Evolutionary conservation across 2,797 vertebrate genomes (phyloP), one percentile per base, ranked within the genome.

Genomic region (Tadarida brasiliensis): DNA sequence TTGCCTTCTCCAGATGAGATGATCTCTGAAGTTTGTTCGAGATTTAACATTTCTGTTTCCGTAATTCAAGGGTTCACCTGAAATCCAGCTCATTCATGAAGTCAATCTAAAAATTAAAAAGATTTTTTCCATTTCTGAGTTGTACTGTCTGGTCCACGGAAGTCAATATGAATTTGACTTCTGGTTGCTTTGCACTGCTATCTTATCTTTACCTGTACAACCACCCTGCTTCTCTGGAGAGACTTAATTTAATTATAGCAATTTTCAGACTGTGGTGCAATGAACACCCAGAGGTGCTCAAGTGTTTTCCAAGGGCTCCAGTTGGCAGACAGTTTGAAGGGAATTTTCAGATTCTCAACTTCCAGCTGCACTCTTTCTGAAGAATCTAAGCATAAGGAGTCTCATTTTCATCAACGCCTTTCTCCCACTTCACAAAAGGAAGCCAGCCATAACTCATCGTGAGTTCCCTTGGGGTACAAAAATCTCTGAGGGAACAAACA

Each of bases 321-420:
- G 5, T 2, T 67, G 68, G 33, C 10, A 81, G 49, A 56, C 15
- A 74, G 26, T 71, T 89, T 86, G 74, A 96, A 84, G 63, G 33
- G 16, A 59, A 81, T 80, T 85, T 96, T 92, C 56, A 93, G 73
- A 90, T 86, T n/a, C 28, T 81, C 16, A 47, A 33, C 35, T 92
- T 87, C 10, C 24, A 49, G 87, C 80, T 82, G 35, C 24, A 94
- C 3, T 92, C 35, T 87, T 84, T 89, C 51, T 90, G 33, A 49
- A 44, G 59, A 84, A 84, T 80, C 44, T 63, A 28, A 96, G 22
- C 14, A 35, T 87, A 65, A 47, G 68, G 65, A 70, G 3, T 20
- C 28, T 47, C 2, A 24, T 91, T 91, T 90, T 67, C 16, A 63
- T 63, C 90, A 92, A 71, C 22, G 5, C 6, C 19, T 86, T 93